phyloP scores from a whole-genome alignment of 2,888 invertebrate species.

The Drosophila paranaensis region DNA sequence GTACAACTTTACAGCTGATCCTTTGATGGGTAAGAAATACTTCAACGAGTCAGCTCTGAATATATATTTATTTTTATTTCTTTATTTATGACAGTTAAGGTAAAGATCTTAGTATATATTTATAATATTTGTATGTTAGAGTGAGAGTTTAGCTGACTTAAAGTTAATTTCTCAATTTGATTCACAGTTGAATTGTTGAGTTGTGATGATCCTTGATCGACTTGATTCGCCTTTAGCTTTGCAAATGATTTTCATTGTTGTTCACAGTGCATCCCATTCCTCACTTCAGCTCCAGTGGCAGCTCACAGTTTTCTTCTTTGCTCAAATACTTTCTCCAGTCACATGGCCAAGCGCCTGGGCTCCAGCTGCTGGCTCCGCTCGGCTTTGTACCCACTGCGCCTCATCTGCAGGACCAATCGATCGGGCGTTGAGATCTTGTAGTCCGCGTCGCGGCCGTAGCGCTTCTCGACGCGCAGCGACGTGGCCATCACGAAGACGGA shows the following conservation, averaged over 20 bases:
- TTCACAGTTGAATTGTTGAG: too few species aligned
- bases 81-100: too few species aligned
- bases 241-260: not conserved
- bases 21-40: too few species aligned
- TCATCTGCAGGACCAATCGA: conserved; percentile 62
- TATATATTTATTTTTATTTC: too few species aligned
- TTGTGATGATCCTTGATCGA: too few species aligned
- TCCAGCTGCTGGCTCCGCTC: conserved; percentile 16
- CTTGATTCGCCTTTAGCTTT: too few species aligned
- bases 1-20: not conserved
- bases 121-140: too few species aligned
- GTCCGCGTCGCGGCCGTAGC: conserved; percentile 33
- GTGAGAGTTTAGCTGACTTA: too few species aligned
- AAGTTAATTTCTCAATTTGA: too few species aligned
- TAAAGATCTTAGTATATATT: too few species aligned
- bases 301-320: not conserved
- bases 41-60: too few species aligned
- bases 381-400: not conserved
- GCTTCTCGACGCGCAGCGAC: conserved; percentile 60
- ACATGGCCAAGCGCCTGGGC: conserved; percentile 23
- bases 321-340: not conserved
- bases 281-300: too few species aligned
- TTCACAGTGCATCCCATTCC: not conserved
- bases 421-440: conserved; percentile 69
- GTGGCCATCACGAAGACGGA: conserved; percentile 73